Evolutionary conservation across 2,113 vertebrate genomes (phyloP).

Genomic region (Apteryx mantelli): DNA sequence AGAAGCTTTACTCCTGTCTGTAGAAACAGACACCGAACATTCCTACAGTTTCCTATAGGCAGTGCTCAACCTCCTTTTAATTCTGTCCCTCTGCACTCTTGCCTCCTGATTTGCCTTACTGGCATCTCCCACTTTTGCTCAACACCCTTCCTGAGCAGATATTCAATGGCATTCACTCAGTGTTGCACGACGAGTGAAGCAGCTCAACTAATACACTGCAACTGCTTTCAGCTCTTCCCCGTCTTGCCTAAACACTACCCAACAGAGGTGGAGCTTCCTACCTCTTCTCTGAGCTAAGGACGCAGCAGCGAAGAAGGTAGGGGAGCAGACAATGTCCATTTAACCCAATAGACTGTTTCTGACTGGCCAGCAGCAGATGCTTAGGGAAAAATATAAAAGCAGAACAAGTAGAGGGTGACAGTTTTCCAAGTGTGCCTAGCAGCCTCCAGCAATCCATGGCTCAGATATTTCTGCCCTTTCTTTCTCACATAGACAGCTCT

Average conservation of each 20-base stretch:
- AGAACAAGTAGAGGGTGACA: background rate
- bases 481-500: slow-evolving; percentile 30
- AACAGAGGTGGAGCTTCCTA: background rate
- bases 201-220: background rate
- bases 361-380: background rate
- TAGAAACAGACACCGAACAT: background rate
- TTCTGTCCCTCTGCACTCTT: background rate
- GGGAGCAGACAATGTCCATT: background rate
- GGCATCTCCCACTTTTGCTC: background rate
- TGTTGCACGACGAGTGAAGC: background rate
- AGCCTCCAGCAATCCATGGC: background rate
- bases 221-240: background rate
- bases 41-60: background rate
- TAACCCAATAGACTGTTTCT: background rate
- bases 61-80: background rate
- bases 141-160: background rate
- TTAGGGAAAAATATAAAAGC: background rate
- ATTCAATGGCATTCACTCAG: background rate
- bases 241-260: background rate
- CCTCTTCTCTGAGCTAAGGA: background rate
- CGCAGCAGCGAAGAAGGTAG: background rate
- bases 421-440: background rate
- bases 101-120: background rate
- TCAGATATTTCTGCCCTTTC: background rate
- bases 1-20: background rate